Evolutionary conservation across 2,888 invertebrate genomes (phyloP).

Genomic region (Molanna angustata): DNA sequence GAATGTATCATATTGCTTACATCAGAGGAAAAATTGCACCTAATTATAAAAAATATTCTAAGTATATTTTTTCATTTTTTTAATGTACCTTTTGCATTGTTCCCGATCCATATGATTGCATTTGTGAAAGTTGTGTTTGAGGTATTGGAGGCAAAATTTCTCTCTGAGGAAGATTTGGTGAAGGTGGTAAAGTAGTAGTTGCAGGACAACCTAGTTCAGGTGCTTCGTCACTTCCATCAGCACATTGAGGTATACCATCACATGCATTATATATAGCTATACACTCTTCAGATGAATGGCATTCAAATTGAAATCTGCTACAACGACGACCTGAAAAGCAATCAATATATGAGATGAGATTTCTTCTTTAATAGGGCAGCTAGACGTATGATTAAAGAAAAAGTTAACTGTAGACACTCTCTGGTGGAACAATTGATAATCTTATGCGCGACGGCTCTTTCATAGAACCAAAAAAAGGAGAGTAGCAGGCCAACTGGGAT

Average conservation of each 20-base stretch:
- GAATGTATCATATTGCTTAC: no score
- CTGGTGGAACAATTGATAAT: no score
- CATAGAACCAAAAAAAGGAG: no score
- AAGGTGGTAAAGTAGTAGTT: slow-evolving; percentile 45
- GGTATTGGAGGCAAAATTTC: slow-evolving; percentile 23
- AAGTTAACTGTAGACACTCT: no score
- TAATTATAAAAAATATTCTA: no score
- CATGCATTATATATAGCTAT: slow-evolving; percentile 95
- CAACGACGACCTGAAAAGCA: slow-evolving; percentile 54
- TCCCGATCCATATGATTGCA: slow-evolving; percentile 12
- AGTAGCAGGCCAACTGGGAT: no score
- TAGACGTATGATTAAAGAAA: no score
- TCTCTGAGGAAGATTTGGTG: slow-evolving; percentile 33
- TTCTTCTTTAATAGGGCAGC: no score
- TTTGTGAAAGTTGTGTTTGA: slow-evolving; percentile 16
- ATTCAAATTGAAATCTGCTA: slow-evolving; percentile 85
- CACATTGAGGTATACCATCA: slow-evolving; percentile 89
- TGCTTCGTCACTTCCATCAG: slow-evolving; percentile 89
- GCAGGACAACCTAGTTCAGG: slow-evolving; percentile 75
- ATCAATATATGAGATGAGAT: no score
- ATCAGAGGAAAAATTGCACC: no score
- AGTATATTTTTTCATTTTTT: neutral
- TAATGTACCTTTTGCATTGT: slow-evolving; percentile 23
- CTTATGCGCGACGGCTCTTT: no score
- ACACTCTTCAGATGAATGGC: slow-evolving; percentile 82